Conservation (phyloP, 2,113 vertebrate genomes). For the Nanorana parkeri region DNA sequence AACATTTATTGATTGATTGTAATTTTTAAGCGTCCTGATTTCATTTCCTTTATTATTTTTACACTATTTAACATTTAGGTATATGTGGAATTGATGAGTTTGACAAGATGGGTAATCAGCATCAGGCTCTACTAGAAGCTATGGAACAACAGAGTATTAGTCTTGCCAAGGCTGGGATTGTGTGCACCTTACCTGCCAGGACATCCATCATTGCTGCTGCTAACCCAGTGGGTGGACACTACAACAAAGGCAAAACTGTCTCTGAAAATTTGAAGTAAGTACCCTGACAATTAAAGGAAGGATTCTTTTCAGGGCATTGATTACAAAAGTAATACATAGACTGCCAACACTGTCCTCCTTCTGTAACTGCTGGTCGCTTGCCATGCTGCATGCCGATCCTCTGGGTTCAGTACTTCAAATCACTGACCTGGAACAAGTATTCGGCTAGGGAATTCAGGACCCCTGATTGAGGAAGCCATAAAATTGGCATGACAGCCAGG, state of each 20-base stretch:
- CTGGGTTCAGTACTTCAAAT: too few relatives aligned
- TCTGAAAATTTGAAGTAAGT: conserved; percentile 96
- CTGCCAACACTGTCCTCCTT: too few relatives aligned
- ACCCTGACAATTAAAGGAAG: too few relatives aligned
- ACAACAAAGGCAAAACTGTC: conserved; percentile 94
- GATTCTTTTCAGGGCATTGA: too few relatives aligned
- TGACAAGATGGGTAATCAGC: conserved; percentile 96
- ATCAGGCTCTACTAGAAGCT: conserved; percentile 93
- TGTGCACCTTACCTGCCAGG: conserved; percentile 92
- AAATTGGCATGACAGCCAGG: too few relatives aligned
- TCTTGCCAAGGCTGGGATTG: conserved; percentile 95
- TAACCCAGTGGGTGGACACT: conserved; percentile 94
- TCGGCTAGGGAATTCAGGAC: too few relatives aligned
- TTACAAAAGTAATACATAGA: too few relatives aligned
- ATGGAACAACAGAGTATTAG: conserved; percentile 99
- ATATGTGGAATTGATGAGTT: conserved; percentile 98
- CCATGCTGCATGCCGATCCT: too few relatives aligned
- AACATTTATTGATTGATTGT: too few relatives aligned
- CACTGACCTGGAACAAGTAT: too few relatives aligned
- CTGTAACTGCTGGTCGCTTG: too few relatives aligned
- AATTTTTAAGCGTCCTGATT: background rate
- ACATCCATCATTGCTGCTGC: conserved; percentile 94
- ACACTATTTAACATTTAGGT: conserved; percentile 71
- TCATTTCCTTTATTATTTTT: background rate
- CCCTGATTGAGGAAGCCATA: too few relatives aligned